Base-by-base conservation (phyloP, 2,888 invertebrate genomes). In the Aspidiotus rigidus region DNA sequence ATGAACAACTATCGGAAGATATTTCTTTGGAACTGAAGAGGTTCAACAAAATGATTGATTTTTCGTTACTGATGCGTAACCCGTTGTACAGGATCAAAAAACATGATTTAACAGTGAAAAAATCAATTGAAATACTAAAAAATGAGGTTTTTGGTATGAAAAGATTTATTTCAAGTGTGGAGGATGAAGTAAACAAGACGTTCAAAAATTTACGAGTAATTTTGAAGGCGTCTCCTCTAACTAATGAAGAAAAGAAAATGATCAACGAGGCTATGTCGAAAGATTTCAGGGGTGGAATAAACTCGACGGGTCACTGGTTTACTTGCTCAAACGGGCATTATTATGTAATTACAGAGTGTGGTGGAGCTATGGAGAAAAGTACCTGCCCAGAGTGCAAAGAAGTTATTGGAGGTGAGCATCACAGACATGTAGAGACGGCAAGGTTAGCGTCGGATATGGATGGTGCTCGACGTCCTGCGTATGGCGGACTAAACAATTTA, bases 271-370 rank as follows among this genome's bases (percentile, higher is more conserved):
- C 72, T 2, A 73, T 73, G 73, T 49, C 69, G 3, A 56, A 53
- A 15, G 55, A 16, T 64, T 73, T 72, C 63, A 2, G 8, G n/a
- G 54, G 69, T 9, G 81, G 80, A 0, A 74, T 84, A 42, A 77
- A 75, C 57, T 56, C 41, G 41, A 78, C 80, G 61, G 87, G 86
- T 0, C 84, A 84, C 74, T 89, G 88, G 88, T 88, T 80, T 76
- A 84, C 84, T 76, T 89, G 88, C 77, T 84, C 83, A 0, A 86
- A 87, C 73, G 86, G 86, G 0, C 88, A 88, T 76, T 75, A 80
- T 53, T 88, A 87, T 76, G 82, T 81, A 44, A 86, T 88, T 71
- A 82, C 80, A 0, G 84, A 85, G 3, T 88, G 88, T 75, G 87
- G 87, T 6, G 85, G 85, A 7, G 86, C 87, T 0, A 83, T 79